These are phyloP conservation scores for Lumbricus terrestris DNA, from an alignment of 2,888 invertebrate species.

Conservation along the genomic window DNA sequence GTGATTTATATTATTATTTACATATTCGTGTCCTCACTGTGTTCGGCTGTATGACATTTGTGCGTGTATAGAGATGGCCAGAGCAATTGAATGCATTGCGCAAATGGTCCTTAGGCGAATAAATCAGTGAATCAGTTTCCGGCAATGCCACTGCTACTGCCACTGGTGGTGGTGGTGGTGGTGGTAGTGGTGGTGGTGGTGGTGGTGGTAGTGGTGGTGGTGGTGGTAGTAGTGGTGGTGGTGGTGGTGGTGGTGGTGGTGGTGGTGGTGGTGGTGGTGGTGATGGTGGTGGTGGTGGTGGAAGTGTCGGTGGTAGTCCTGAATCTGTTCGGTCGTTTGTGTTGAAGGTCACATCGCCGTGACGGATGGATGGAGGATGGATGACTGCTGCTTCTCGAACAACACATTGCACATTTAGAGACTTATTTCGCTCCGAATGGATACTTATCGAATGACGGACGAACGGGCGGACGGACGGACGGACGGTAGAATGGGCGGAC, in stretches of 20 bases:
- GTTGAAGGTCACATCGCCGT: neutral
- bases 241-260: neutral
- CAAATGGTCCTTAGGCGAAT: no score
- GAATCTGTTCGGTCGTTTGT: neutral
- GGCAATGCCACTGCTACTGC: no score
- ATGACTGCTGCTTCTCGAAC: neutral
- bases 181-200: no score
- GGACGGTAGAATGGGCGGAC: no score
- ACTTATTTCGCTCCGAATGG: neutral
- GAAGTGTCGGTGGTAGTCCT: neutral
- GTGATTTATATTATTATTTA: no score
- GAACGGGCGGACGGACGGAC: no score
- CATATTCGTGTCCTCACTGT: no score
- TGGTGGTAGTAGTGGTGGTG: neutral
- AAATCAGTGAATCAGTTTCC: no score
- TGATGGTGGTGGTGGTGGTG: neutral
- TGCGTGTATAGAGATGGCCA: no score
- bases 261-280: neutral
- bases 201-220: neutral
- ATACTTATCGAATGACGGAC: neutral
- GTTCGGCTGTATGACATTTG: no score
- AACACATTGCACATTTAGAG: neutral
- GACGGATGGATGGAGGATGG: neutral
- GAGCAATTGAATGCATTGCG: no score
- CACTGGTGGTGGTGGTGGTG: neutral